Evolutionary conservation across 1,140 invertebrate species (phyloP), one percentile per base, ranked within the genome.

Genomic region (Rhyacophila brunnea): DNA sequence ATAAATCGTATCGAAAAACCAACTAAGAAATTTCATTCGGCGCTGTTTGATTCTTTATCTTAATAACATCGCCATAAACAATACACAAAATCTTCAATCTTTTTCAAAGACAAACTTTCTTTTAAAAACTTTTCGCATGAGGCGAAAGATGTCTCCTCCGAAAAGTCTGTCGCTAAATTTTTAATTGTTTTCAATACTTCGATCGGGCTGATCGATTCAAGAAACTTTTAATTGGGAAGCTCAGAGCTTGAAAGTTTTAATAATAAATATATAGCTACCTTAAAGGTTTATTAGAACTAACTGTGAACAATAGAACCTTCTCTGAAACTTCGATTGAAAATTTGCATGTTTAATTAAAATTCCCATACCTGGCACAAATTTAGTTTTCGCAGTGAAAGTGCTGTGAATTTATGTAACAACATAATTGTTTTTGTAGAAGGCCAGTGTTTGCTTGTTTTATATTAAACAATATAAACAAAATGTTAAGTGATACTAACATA

Each of bases 141-240:
- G 11, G 4, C 15, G 4, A 28, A 28, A 28, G 9, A 28, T n/a
- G 38, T 40, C 15, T 3, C 15, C 3, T 6, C 4, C 38, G 11
- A 40, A 40, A 5, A 3, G 4, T 28, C 23, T 9, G 9, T 13
- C 15, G 15, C n/a, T n/a, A 40, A 40, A n/a, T 40, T 40, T 40
- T 40, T 40, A 40, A 40, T 40, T 40, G 38, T 13, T 40, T 40
- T 11, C 38, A 40, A 40, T 40, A 40, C 15, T 40, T 40, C 38
- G 11, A 40, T 40, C 15, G 11, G 11, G 38, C 38, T 15, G 38
- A 40, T 40, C 3, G 15, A 40, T 40, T 40, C 15, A 3, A 11
- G 11, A 40, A 40, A 40, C 38, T 40, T 40, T 40, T 40, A 40
- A 40, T 40, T 40, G 15, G 38, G 11, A 5, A 40, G 38, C 38